Evolutionary conservation across 1,140 invertebrate genomes (phyloP), one percentile per base, ranked within the genome.

Genomic region (Drosophila santomea): DNA sequence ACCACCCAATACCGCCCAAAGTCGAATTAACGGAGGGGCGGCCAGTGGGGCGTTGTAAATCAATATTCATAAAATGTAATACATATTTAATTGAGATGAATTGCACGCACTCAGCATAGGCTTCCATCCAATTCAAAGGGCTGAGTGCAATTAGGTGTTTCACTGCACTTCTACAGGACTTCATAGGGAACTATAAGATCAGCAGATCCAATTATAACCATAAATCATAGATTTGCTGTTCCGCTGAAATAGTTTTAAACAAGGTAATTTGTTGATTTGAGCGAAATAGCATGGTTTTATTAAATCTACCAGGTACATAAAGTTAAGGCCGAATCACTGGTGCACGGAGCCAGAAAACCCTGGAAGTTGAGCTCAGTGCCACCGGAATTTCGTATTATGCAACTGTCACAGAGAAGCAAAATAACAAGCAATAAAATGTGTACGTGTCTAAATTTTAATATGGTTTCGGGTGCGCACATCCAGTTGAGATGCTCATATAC

Each of bases 401-500:
- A 43, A 25, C 20, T 64, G 43, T 43, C 50, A 38, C 52, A 50
- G 48, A 38, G 38, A 38, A 32, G 14, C 15, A 38, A 36, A 66
- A 41, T 66, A 66, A 80, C 72, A 80, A 76, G 63, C 76, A 78
- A 83, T 83, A 83, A 83, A 84, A 83, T 76, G 78, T 80, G 80
- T 79, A 84, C 80, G 80, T 83, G 80, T 83, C 80, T 80, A 83
- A 83, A 83, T 83, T 83, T 84, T 83, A 83, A 83, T 84, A 83
- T 83, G 71, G 41, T 67, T 78, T 80, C 74, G 10, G 15, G 77
- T 74, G 41, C 48, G n/a, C 15, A 36, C 50, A 51, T 51, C 55
- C 68, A 44, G 38, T 63, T 64, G 61, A 50, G 43, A 43, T 64
- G 61, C 14, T 47, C 56, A 54, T 51, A 32, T 68, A 72, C 72